Base-by-base conservation (phyloP, 1,140 invertebrate species). In the Halesus radiatus region DNA sequence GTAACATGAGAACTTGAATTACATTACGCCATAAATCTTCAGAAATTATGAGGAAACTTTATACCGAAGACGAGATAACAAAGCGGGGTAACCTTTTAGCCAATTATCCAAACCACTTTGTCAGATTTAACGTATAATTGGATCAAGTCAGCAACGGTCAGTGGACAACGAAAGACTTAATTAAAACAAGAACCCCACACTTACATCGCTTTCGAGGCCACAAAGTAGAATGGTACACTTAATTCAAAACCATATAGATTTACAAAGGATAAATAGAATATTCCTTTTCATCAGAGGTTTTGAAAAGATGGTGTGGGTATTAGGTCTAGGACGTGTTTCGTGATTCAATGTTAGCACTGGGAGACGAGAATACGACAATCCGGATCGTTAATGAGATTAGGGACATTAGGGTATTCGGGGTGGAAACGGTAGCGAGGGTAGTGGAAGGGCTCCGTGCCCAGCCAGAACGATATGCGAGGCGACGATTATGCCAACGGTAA, bases 381-480 rank as follows among this genome's bases (percentile, higher is more conserved):
- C 73, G 18, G 56, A 50, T 60, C 52, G 79, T 45, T 80, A 80
- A 80, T 80, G 73, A 80, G 73, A 80, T 80, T 80, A 80, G 20
- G 22, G 73, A 80, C 62, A 80, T 80, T 80, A 80, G 20, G 22
- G 64, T 56, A 37, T 29, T 80, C 37, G 3, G 66, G 60, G 52
- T 66, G 26, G 50, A 58, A 80, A 74, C 52, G 79, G 58, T 56
- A 23, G 20, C 53, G n/a, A n/a, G n/a, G n/a, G n/a, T n/a, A n/a
- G n/a, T n/a, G n/a, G n/a, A n/a, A n/a, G n/a, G n/a, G n/a, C n/a
- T 52, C 70, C 5, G 22, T 32, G 23, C 10, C 23, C 60, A 5
- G 60, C 23, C 7, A 64, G 18, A 23, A 26, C 60, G 26, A 23
- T 64, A 64, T 64, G 32, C 60, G 60, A 64, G 15, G 20, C 60